phyloP scores from a whole-genome alignment of 53 echinoderm and acorn worm species.

The Arbacia lixula region DNA sequence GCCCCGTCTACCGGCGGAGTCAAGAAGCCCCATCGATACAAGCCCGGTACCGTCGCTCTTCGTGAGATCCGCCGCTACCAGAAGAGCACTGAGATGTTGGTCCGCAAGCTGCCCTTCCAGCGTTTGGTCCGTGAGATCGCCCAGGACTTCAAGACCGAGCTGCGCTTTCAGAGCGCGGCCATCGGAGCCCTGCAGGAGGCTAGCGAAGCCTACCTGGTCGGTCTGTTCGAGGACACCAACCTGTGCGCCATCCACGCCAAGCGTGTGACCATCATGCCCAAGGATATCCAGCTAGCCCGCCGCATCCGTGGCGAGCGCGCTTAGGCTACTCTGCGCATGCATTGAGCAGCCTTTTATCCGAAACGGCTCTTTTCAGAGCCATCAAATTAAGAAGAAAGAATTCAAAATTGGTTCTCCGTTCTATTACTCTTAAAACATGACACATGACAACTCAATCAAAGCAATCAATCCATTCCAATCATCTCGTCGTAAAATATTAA shows the following conservation, averaged over 20 bases:
- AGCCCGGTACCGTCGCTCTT: constrained; percentile 85
- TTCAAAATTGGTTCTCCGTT: neutral
- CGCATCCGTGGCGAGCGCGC: constrained; percentile 85
- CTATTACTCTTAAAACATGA: neutral
- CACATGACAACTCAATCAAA: too few relatives aligned
- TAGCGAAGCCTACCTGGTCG: constrained; percentile 93
- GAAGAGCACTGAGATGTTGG: constrained; percentile 89
- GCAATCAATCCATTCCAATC: too few relatives aligned
- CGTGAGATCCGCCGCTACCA: constrained; percentile 94
- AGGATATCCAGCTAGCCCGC: constrained; percentile 97
- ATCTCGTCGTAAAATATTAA: too few relatives aligned
- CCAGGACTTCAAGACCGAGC: constrained; percentile 96
- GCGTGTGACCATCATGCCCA: constrained; percentile 97
- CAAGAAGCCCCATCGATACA: constrained; percentile 87
- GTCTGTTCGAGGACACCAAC: constrained; percentile 97
- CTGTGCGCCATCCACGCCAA: constrained; percentile 99
- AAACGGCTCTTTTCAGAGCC: constrained; percentile 97
- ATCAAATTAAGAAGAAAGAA: constrained; percentile 67
- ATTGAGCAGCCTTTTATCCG: too few relatives aligned
- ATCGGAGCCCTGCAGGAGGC: constrained; percentile 87
- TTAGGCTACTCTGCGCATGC: neutral
- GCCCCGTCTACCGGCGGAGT: constrained; percentile 86
- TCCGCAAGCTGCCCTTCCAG: constrained; percentile 93
- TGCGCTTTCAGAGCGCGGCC: too few relatives aligned
- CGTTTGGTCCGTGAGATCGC: constrained; percentile 94